Conservation (phyloP, 2,888 invertebrate genomes). For the Eupeodes latifasciatus region DNA sequence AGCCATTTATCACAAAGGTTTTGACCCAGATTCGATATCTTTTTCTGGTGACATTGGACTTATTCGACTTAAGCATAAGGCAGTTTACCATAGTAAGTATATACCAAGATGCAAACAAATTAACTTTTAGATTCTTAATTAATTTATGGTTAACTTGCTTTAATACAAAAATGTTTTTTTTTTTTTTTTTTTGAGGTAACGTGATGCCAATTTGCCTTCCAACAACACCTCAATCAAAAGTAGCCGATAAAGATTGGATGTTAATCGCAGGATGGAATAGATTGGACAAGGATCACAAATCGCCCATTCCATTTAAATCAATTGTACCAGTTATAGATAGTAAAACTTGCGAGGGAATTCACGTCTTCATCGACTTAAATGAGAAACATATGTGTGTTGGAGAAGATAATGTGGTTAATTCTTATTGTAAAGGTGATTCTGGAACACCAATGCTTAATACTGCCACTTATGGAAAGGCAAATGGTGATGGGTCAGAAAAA, state of each 20-base stretch:
- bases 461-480: constrained; percentile 53
- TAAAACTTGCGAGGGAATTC: constrained; percentile 78
- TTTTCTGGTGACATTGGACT: constrained; percentile 87
- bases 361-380: constrained; percentile 80
- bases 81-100: constrained; percentile 78
- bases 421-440: constrained; percentile 68
- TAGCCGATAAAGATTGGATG: constrained; percentile 69
- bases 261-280: constrained; percentile 81
- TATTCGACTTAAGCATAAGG: constrained; percentile 82
- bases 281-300: constrained; percentile 77
- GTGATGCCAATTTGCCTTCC: constrained; percentile 81
- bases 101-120: neutral
- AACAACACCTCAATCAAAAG: constrained; percentile 76
- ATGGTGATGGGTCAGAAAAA: constrained; percentile 53
- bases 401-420: constrained; percentile 41
- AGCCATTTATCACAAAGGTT: constrained; percentile 85
- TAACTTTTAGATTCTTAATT: no score
- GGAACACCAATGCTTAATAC: constrained; percentile 79
- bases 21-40: constrained; percentile 78
- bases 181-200: constrained; percentile 76
- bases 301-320: constrained; percentile 76
- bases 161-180: no score
- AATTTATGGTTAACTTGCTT: no score
- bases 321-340: constrained; percentile 71
- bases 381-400: constrained; percentile 86